phyloP scores from a whole-genome alignment of 2,113 vertebrate genomes.

The Stomatorhinus ivindoensis region DNA sequence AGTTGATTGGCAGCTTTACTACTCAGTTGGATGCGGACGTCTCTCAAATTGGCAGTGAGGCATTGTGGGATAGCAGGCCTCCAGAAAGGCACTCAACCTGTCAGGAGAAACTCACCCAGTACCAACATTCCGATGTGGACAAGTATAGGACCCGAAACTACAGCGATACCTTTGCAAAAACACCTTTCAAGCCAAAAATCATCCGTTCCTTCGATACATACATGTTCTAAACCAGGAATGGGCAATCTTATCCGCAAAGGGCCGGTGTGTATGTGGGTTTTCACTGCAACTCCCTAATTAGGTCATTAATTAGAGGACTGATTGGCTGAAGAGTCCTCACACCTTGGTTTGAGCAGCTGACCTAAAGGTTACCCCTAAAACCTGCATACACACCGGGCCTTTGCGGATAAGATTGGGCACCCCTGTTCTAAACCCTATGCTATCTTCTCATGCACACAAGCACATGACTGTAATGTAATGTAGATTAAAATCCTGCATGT shows the following conservation, averaged over 20 bases:
- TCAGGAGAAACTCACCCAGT: background rate
- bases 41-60: conserved; percentile 6
- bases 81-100: background rate
- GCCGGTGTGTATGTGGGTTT: too few species aligned
- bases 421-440: conserved; percentile 39
- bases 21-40: background rate
- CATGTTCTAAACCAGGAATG: conserved; percentile 42
- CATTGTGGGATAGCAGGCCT: conserved; percentile 9
- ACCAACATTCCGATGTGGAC: conserved; percentile 10
- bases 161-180: conserved; percentile 60
- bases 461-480: background rate
- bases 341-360: too few species aligned
- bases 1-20: background rate
- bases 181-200: conserved; percentile 65
- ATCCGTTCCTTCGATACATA: conserved; percentile 72
- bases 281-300: too few species aligned
- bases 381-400: too few species aligned
- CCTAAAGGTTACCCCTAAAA: too few species aligned
- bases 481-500: background rate
- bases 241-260: too few species aligned
- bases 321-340: too few species aligned
- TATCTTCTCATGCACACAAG: background rate
- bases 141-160: conserved; percentile 84
- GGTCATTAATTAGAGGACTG: too few species aligned
- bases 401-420: too few species aligned